phyloP scores from a whole-genome alignment of 35 echinoderm and acorn worm genomes.

The Hemicentrotus pulcherrimus region DNA sequence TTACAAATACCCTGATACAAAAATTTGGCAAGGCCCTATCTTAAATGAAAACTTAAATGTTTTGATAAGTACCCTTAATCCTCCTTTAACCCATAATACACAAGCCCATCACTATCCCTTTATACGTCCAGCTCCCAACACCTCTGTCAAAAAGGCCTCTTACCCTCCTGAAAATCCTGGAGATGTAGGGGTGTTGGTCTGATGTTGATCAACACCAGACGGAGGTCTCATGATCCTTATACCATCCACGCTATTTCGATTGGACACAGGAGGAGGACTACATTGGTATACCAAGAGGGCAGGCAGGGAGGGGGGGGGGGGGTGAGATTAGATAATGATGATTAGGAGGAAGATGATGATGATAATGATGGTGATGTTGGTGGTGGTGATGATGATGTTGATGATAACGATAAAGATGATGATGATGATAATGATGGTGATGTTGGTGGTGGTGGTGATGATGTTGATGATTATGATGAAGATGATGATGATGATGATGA shows the following conservation, averaged over 20 bases:
- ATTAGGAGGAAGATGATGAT: neutral
- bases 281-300: constrained; percentile 6
- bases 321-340: neutral
- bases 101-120: neutral
- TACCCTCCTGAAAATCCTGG: neutral
- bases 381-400: neutral
- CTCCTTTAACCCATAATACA: neutral
- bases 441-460: neutral
- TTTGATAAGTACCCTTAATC: neutral
- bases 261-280: constrained; percentile 6
- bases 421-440: neutral
- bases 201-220: neutral
- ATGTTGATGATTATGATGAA: neutral
- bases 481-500: neutral
- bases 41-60: neutral
- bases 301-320: neutral
- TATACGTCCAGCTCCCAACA: neutral
- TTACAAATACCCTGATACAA: neutral
- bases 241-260: neutral
- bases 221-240: neutral
- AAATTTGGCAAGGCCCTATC: neutral
- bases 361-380: neutral
- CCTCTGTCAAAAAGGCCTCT: neutral
- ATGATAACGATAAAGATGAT: neutral
- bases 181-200: neutral